phyloP scores from a whole-genome alignment of 92 coral and sea anemone genomes.

The Epizoanthus rinbou region DNA sequence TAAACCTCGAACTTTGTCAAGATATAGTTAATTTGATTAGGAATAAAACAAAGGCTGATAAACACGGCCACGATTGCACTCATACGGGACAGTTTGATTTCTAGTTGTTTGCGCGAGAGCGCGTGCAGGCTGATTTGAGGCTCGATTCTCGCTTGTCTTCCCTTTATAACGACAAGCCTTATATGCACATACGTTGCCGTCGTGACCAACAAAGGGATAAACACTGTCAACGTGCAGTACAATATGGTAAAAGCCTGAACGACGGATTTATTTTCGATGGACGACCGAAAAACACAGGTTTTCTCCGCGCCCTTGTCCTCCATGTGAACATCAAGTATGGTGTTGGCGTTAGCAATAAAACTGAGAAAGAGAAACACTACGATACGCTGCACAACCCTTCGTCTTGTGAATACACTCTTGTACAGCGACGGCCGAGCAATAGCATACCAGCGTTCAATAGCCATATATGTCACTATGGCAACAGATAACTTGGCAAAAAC shows the following conservation, averaged over 20 bases:
- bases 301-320: not conserved
- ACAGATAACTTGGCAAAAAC: conserved; percentile 29
- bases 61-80: conserved; percentile 33
- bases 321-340: conserved; percentile 9
- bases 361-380: conserved; percentile 1
- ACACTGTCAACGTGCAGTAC: conserved; percentile 34
- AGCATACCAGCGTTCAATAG: conserved; percentile 35
- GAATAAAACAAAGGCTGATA: conserved; percentile 21
- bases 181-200: conserved; percentile 28
- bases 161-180: conserved; percentile 2
- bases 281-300: conserved; percentile 19
- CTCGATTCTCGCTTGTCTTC: not conserved
- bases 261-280: conserved; percentile 9
- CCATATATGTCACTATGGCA: conserved; percentile 35
- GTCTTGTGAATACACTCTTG: not conserved
- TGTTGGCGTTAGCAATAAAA: not conserved
- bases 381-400: not conserved
- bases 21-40: conserved; percentile 29
- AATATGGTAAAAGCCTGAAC: conserved; percentile 30
- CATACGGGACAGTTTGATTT: conserved; percentile 34
- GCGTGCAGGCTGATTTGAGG: no score
- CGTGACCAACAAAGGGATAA: conserved; percentile 16
- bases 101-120: conserved; percentile 2
- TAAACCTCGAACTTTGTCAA: conserved; percentile 32
- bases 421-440: conserved; percentile 10